Evolutionary conservation across 2,113 vertebrate genomes (phyloP).

Genomic region (Cricetomys ansorgei): DNA sequence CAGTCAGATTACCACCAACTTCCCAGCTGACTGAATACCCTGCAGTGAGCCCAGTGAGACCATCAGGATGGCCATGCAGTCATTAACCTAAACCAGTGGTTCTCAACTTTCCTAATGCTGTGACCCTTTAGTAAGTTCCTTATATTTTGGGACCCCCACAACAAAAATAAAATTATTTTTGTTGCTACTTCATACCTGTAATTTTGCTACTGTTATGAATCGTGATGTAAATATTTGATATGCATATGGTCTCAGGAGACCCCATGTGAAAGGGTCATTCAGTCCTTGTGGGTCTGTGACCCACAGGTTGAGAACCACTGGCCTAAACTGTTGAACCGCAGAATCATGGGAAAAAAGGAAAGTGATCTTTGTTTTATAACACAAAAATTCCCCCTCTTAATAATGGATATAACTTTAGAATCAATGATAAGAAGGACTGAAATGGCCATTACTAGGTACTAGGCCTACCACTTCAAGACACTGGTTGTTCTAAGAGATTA

Average conservation of each 20-base stretch:
- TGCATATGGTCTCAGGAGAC: too few species aligned
- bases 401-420: not conserved
- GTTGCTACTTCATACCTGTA: too few species aligned
- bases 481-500: not conserved
- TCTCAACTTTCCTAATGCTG: too few species aligned
- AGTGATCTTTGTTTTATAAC: not conserved
- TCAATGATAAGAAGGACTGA: not conserved
- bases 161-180: too few species aligned
- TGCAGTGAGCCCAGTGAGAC: not conserved
- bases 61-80: not conserved
- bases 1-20: not conserved
- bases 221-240: too few species aligned
- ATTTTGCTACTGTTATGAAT: too few species aligned
- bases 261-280: too few species aligned
- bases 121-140: too few species aligned
- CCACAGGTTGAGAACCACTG: too few species aligned
- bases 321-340: not conserved
- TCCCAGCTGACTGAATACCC: not conserved
- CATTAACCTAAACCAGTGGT: too few species aligned
- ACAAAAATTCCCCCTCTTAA: not conserved
- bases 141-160: too few species aligned
- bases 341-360: not conserved
- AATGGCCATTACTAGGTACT: not conserved
- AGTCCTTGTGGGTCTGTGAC: too few species aligned
- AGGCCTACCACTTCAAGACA: not conserved